These are phyloP conservation scores for Drosophila glabriapex DNA, from an alignment of 2,888 invertebrate species.

Conservation along the genomic window DNA sequence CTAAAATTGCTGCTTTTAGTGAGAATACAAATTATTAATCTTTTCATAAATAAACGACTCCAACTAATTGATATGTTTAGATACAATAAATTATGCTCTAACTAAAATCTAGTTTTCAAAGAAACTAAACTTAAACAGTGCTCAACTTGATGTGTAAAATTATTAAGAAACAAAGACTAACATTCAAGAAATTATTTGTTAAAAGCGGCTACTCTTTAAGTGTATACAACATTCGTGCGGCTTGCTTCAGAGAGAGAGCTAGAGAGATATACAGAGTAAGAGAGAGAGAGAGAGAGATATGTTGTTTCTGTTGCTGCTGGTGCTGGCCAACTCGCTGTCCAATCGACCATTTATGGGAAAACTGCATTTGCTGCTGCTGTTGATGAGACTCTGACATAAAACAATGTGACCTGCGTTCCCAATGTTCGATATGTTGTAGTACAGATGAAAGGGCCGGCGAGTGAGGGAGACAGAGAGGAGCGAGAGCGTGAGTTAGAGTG, in stretches of 20 bases:
- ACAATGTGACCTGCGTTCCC: constrained; percentile 69
- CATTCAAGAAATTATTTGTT: background rate
- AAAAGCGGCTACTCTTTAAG: constrained; percentile 9
- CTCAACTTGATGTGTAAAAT: background rate
- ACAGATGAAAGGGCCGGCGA: constrained; percentile 52
- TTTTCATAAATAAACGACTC: background rate
- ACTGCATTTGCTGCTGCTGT: constrained; percentile 46
- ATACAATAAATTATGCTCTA: too few relatives aligned
- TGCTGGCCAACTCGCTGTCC: constrained; percentile 31
- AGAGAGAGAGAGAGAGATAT: background rate
- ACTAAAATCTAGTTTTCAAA: background rate
- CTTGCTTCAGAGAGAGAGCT: background rate
- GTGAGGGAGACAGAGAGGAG: too few relatives aligned
- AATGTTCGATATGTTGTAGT: constrained; percentile 40
- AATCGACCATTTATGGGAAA: constrained; percentile 36
- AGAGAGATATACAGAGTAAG: background rate
- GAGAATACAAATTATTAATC: background rate
- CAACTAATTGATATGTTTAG: background rate
- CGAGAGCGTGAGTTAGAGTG: background rate
- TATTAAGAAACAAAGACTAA: background rate
- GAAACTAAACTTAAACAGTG: background rate
- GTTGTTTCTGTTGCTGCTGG: constrained; percentile 34
- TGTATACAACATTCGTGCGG: constrained; percentile 25
- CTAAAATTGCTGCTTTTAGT: background rate
- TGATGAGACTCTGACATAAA: constrained; percentile 78